These are phyloP conservation scores for Ceyx cyanopectus DNA, from an alignment of 2,113 vertebrate species.

Conservation along the genomic window DNA sequence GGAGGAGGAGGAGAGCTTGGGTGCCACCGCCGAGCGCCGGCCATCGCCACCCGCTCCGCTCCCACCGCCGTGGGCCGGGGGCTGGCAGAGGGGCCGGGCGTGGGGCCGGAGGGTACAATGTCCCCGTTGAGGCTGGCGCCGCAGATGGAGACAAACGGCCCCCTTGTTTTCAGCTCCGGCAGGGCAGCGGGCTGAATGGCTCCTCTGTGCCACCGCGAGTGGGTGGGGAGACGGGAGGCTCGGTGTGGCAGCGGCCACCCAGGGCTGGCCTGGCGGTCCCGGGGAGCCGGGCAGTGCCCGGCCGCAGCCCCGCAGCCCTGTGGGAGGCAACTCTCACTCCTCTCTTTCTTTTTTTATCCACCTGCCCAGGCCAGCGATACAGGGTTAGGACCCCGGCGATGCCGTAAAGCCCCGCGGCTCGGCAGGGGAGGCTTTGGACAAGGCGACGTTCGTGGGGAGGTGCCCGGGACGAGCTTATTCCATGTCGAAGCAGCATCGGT, in stretches of 20 bases:
- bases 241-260: background rate
- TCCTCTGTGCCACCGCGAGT: conserved; percentile 37
- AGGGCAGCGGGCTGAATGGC: conserved; percentile 45
- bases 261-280: background rate
- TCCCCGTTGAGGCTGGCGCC: conserved; percentile 5
- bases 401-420: background rate
- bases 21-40: background rate
- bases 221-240: conserved; percentile 51
- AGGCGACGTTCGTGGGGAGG: background rate
- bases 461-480: background rate
- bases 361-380: background rate
- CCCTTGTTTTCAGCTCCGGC: conserved; percentile 24
- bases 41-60: background rate
- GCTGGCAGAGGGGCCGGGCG: background rate
- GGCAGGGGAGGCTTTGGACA: background rate
- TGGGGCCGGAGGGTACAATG: conserved; percentile 30
- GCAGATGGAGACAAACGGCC: conserved; percentile 43
- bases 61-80: background rate
- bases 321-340: background rate
- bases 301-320: background rate
- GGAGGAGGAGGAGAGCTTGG: background rate
- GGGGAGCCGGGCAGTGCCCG: conserved; percentile 30
- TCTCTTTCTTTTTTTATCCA: background rate
- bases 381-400: background rate
- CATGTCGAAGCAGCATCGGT: conserved; percentile 59